A percentile compares a stretch with the other conserved stretches of the same genome.
Conservation (phyloP, 2,797 vertebrate genomes). For the Perodicticus potto region DNA sequence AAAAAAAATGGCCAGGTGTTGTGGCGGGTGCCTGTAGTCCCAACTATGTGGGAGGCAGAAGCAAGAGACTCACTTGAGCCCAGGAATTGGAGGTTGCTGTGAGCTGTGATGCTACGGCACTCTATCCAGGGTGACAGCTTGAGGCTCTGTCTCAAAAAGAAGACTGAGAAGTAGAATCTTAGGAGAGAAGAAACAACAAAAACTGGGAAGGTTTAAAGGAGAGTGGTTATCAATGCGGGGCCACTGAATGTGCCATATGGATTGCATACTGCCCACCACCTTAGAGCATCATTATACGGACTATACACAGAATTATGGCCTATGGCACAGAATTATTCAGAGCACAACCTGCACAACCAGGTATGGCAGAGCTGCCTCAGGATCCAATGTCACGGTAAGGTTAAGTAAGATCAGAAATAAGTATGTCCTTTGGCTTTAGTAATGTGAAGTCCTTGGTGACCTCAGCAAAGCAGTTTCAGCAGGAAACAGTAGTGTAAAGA, state of each 20-base stretch:
- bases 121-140: too few relatives aligned
- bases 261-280: neutral
- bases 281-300: neutral
- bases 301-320: neutral
- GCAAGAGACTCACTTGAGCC: too few relatives aligned
- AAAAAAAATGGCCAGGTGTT: too few relatives aligned
- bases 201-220: neutral
- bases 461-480: neutral
- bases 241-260: neutral
- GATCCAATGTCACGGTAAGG: neutral
- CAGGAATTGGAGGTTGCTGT: too few relatives aligned
- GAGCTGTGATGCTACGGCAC: too few relatives aligned
- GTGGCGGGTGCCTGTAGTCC: too few relatives aligned
- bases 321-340: neutral
- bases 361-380: neutral
- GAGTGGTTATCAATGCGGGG: too few relatives aligned
- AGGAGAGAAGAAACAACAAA: neutral
- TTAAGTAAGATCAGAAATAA: neutral
- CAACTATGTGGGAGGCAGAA: too few relatives aligned
- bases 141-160: too few relatives aligned
- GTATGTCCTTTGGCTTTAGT: neutral
- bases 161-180: neutral
- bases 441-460: neutral
- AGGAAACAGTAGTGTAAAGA: neutral
- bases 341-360: neutral